Percentiles rank a stretch among this genome's conserved stretches.
Conservation (phyloP, 2,113 vertebrate species). For the Tragelaphus scriptus region DNA sequence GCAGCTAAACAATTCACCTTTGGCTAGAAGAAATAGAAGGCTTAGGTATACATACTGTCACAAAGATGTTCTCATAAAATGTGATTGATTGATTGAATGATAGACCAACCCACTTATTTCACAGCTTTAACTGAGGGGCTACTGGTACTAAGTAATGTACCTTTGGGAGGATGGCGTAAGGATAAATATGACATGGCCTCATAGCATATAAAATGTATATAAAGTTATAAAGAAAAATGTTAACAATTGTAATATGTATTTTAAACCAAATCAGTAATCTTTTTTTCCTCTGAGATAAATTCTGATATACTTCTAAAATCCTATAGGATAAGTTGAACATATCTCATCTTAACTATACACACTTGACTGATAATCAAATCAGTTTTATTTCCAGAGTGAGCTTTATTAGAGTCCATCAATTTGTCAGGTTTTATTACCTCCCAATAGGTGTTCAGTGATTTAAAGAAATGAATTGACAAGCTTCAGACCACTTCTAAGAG, state of each 20-base stretch:
- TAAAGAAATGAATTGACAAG: constrained; percentile 40
- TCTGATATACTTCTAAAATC: not conserved
- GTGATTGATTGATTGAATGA: not conserved
- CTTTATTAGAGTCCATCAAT: constrained; percentile 33
- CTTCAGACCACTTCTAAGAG: constrained; percentile 5
- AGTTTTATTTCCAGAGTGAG: constrained; percentile 42
- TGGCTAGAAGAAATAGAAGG: not conserved
- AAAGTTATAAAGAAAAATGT: not conserved
- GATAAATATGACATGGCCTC: not conserved
- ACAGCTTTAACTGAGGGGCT: not conserved
- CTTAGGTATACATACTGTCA: not conserved
- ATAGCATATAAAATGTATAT: not conserved
- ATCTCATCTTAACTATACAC: constrained; percentile 2
- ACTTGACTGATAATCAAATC: constrained; percentile 52
- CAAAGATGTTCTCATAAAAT: not conserved
- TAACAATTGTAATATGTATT: not conserved
- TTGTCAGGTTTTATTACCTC: constrained; percentile 36
- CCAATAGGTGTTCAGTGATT: constrained; percentile 11
- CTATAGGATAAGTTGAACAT: not conserved
- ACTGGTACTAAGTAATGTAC: not conserved
- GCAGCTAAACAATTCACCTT: not conserved
- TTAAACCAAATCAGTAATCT: not conserved
- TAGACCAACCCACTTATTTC: not conserved
- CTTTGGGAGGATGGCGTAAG: not conserved
- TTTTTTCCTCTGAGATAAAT: not conserved